Evolutionary conservation across 2,113 vertebrate species (phyloP), one percentile per base, ranked within the genome.

Genomic region (Oncorhynchus gorbuscha): DNA sequence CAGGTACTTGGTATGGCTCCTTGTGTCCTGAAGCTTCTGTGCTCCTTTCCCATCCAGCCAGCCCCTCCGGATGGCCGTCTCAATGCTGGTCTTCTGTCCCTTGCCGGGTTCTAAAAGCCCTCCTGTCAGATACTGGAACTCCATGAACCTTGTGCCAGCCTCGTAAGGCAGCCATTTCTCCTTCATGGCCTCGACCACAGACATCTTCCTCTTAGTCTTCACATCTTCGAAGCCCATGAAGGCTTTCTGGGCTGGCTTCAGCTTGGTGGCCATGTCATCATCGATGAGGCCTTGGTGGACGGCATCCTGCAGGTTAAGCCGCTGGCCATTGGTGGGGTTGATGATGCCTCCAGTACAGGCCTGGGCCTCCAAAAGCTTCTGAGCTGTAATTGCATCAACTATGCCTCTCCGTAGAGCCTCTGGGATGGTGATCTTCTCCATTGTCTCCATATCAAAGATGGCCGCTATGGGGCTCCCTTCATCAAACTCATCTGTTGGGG

Each of bases 161-260:
- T 99, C 97, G 0, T 99, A 96, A 7, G 97, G 97, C 65, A 99
- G 85, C 97, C 98, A 99, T 20, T 95, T 93, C 79, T 98, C 97
- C 77, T 97, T 99, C 67, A 99, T 96, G 1, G 98, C 98, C 84
- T 99, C 96, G 55, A 96, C 97, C 0, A 94, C 96, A 0, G 97
- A 99, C 94, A 99, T 95, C 88, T 90, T 98, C 70, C 94, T 95
- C 85, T 96, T 96, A 0, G 93, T 95, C 79, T 98, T 99, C 77
- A 99, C 92, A 11, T 98, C 97, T 86, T 99, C 97, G 1, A 97
- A 99, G 49, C 98, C 98, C 69, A 85, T 3, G 81, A 90, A 98
- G 79, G 98, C 98, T 86, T 99, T 99, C 86, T 98, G 96, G 28
- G 98, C 95, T 65, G 97, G 92, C 80, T 98, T 99, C 69, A 99